phyloP scores from a whole-genome alignment of 2,888 invertebrate species.

The Drosophila maculinotata region DNA sequence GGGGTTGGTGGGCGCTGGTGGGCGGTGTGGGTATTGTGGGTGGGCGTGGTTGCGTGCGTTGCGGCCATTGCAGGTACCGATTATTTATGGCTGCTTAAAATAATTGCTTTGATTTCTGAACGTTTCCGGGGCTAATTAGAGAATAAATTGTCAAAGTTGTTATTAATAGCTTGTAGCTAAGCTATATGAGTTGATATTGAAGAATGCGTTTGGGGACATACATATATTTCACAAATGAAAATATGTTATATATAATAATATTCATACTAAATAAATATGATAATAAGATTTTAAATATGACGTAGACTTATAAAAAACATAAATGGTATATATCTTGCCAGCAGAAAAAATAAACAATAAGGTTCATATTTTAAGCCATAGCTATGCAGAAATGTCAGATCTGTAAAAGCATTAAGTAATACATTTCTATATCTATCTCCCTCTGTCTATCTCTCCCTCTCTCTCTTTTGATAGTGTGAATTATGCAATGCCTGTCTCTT shows the following conservation, averaged over 20 bases:
- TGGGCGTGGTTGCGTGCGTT: slow-evolving; percentile 16
- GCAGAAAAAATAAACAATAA: no score
- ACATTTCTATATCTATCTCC: background rate
- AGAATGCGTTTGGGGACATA: no score
- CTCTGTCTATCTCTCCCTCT: no score
- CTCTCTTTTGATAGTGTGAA: background rate
- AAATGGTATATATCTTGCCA: no score
- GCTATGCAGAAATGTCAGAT: no score
- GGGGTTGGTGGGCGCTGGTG: slow-evolving; percentile 2
- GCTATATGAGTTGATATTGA: background rate
- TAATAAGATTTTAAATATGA: no score
- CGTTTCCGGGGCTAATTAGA: slow-evolving; percentile 13
- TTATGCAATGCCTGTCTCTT: background rate
- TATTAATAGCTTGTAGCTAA: slow-evolving; percentile 19
- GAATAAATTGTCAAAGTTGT: slow-evolving; percentile 31
- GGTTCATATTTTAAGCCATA: no score
- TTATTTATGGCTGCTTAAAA: slow-evolving; percentile 49
- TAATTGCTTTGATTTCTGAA: slow-evolving; percentile 58
- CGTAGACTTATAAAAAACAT: no score
- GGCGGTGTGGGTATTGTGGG: background rate
- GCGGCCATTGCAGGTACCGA: slow-evolving; percentile 17
- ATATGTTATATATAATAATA: no score
- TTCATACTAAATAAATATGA: no score
- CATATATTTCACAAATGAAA: no score
- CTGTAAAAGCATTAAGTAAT: no score